Percentiles rank a stretch among this genome's conserved stretches.
Conservation (phyloP, 2,888 invertebrate genomes). For the Callimorpha dominula region DNA sequence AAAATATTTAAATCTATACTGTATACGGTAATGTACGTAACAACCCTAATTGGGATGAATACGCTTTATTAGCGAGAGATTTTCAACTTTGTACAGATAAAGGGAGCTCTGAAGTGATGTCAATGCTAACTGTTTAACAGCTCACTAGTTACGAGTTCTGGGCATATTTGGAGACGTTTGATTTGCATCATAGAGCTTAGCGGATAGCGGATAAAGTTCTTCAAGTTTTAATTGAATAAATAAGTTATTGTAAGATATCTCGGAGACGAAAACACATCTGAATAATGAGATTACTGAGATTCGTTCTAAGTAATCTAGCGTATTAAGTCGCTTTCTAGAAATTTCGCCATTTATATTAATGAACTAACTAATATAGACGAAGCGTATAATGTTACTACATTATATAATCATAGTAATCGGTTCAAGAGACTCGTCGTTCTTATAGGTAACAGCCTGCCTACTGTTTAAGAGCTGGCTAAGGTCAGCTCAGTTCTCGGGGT, state of each 20-base stretch:
- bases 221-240: constrained; percentile 50
- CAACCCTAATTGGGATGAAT: constrained; percentile 68
- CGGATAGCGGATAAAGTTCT: constrained; percentile 44
- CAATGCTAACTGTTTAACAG: constrained; percentile 65
- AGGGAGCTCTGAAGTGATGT: constrained; percentile 67
- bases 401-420: too few relatives aligned
- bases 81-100: constrained; percentile 68
- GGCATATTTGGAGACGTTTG: constrained; percentile 53
- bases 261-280: constrained; percentile 11
- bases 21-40: constrained; percentile 26
- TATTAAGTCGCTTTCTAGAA: neutral
- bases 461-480: too few relatives aligned
- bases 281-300: neutral
- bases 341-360: neutral
- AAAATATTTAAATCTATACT: neutral
- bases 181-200: constrained; percentile 57
- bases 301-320: neutral
- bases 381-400: too few relatives aligned
- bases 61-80: constrained; percentile 69
- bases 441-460: too few relatives aligned
- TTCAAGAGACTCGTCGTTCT: too few relatives aligned
- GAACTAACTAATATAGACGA: neutral
- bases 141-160: constrained; percentile 63
- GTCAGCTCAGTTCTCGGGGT: too few relatives aligned
- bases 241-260: constrained; percentile 38